Evolutionary conservation across 2,888 invertebrate species (phyloP).

Genomic region (Brenthis hecate): DNA sequence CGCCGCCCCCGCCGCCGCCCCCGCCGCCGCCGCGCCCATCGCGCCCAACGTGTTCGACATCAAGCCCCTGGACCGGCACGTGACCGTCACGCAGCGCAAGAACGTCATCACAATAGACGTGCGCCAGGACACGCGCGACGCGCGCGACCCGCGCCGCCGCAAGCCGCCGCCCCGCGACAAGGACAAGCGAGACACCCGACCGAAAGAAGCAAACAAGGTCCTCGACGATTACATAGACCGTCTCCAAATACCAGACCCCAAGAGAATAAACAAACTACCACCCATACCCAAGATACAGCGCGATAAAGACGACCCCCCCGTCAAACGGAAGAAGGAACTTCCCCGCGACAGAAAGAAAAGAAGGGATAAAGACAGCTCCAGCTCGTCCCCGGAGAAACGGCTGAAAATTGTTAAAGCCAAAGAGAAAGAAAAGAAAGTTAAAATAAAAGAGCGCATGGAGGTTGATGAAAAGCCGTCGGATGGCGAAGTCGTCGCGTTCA

Average conservation of each 20-base stretch:
- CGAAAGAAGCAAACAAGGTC: constrained; percentile 31
- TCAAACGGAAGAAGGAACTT: constrained; percentile 35
- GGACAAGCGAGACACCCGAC: constrained; percentile 28
- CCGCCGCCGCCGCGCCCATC: constrained; percentile 63
- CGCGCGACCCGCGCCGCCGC: constrained; percentile 44
- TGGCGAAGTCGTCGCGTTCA: constrained; percentile 70
- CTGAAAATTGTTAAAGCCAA: constrained; percentile 45
- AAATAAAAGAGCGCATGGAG: constrained; percentile 42
- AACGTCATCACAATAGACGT: constrained; percentile 78
- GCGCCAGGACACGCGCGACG: constrained; percentile 43
- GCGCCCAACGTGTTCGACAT: constrained; percentile 71
- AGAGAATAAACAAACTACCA: constrained; percentile 66
- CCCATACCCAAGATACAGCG: constrained; percentile 69
- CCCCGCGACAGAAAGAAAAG: constrained; percentile 50
- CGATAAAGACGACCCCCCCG: constrained; percentile 44
- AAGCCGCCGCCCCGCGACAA: constrained; percentile 36
- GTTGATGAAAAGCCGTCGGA: constrained; percentile 44
- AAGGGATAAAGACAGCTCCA: constrained; percentile 40
- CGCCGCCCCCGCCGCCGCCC: constrained; percentile 63
- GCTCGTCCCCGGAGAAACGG: constrained; percentile 44
- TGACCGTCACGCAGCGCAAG: constrained; percentile 61
- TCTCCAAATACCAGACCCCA: constrained; percentile 54
- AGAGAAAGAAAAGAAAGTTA: constrained; percentile 44
- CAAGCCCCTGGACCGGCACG: constrained; percentile 65
- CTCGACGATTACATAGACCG: constrained; percentile 53